Percentiles rank a stretch among this genome's conserved stretches.
Evolutionary conservation across 1,140 invertebrate genomes (phyloP).

Genomic region (Brachionus calyciflorus): DNA sequence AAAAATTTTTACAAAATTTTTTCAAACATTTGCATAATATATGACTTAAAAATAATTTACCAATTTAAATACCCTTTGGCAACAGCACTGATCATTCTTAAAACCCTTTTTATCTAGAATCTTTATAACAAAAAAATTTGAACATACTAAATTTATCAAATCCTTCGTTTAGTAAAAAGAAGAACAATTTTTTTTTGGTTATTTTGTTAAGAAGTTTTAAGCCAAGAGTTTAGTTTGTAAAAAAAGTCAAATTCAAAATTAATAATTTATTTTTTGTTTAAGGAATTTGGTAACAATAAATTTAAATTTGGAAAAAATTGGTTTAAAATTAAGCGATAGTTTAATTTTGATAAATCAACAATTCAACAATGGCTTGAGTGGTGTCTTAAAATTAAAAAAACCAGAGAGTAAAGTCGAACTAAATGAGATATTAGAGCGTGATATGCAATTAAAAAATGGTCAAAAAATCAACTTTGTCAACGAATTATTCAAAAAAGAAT

Average conservation of each 20-base stretch:
- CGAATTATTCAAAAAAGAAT: not conserved
- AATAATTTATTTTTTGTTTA: not conserved
- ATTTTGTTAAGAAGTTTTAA: no score
- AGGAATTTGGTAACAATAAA: not conserved
- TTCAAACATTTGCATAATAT: no score
- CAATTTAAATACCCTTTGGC: no score
- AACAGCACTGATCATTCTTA: no score
- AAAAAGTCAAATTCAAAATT: no score
- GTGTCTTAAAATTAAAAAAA: not conserved
- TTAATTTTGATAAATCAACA: not conserved
- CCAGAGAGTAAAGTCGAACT: not conserved
- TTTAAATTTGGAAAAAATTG: not conserved
- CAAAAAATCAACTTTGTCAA: not conserved
- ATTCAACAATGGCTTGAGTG: conserved; percentile 2
- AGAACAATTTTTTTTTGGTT: not conserved
- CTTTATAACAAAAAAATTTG: no score
- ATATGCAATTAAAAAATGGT: conserved; percentile 4
- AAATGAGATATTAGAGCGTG: not conserved
- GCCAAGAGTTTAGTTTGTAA: no score
- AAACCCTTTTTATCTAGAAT: no score
- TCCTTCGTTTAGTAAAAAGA: not conserved
- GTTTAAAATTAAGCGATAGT: not conserved
- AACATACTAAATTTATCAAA: not conserved
- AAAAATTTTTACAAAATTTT: no score
- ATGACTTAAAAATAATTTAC: no score